Evolutionary conservation across 2,888 invertebrate species (phyloP).

Genomic region (Aspidiotus destructor): DNA sequence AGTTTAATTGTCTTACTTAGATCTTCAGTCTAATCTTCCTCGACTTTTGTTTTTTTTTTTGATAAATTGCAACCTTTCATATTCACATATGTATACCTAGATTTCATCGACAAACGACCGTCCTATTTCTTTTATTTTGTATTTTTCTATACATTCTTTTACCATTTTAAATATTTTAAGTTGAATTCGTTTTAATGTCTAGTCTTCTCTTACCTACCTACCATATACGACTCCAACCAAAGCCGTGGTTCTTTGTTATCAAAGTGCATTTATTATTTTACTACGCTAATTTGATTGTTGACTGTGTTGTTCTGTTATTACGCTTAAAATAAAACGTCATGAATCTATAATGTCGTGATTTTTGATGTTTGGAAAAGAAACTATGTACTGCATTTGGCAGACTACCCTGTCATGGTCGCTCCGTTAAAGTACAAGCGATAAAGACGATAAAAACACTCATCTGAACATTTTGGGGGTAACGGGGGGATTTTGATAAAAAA

Average conservation of each 20-base stretch:
- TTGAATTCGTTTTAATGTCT: not conserved
- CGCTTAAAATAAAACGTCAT: not conserved
- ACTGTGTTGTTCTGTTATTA: conserved; percentile 1
- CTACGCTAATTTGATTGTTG: not conserved
- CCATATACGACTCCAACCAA: not conserved
- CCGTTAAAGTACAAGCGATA: no score
- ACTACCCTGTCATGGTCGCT: no score
- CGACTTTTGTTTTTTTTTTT: not conserved
- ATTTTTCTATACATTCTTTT: conserved; percentile 2
- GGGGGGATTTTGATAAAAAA: no score
- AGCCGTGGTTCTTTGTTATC: not conserved
- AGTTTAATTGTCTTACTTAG: no score
- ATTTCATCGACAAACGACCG: not conserved
- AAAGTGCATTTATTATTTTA: not conserved
- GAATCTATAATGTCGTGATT: no score
- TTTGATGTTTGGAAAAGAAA: no score
- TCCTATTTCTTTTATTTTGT: not conserved
- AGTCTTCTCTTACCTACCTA: conserved; percentile 1
- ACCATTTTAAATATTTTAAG: conserved; percentile 1
- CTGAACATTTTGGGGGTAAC: no score
- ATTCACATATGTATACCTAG: no score
- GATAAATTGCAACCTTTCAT: no score
- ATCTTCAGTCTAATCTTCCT: not conserved
- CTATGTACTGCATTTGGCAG: no score
- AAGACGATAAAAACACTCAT: no score